These are phyloP conservation scores for Rhabdomys dilectus DNA, from an alignment of 2,113 vertebrate genomes.

Conservation along the genomic window DNA sequence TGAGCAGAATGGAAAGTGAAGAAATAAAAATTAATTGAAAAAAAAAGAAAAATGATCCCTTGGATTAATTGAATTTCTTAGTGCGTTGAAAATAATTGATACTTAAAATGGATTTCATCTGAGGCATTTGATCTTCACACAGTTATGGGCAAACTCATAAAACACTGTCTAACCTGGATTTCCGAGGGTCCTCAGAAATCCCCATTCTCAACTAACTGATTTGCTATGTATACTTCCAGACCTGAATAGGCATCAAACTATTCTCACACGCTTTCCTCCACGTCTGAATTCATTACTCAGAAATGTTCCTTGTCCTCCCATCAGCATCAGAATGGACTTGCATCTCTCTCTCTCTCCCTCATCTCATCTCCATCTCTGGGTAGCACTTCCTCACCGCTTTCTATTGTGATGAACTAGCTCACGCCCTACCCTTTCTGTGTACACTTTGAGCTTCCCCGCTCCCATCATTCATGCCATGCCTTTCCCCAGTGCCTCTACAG, in stretches of 20 bases:
- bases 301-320: background rate
- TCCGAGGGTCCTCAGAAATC: background rate
- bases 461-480: background rate
- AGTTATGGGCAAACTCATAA: background rate
- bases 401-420: background rate
- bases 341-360: background rate
- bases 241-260: background rate
- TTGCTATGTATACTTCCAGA: background rate
- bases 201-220: background rate
- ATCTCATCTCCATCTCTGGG: background rate
- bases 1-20: no score
- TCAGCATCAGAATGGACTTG: background rate
- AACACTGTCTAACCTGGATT: background rate
- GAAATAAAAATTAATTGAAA: no score
- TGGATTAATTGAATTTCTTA: background rate
- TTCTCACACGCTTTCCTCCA: background rate
- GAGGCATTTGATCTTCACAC: background rate
- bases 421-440: background rate
- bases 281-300: background rate
- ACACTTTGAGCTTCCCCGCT: background rate
- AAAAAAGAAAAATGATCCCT: background rate
- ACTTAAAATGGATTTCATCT: constrained; percentile 27
- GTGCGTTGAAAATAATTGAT: constrained; percentile 32
- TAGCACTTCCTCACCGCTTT: background rate
- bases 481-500: background rate